A percentile compares a stretch with the other conserved stretches of the same genome.
These are phyloP conservation scores for Papio anubis DNA, from an alignment of 2,113 vertebrate species.

Conservation along the genomic window DNA sequence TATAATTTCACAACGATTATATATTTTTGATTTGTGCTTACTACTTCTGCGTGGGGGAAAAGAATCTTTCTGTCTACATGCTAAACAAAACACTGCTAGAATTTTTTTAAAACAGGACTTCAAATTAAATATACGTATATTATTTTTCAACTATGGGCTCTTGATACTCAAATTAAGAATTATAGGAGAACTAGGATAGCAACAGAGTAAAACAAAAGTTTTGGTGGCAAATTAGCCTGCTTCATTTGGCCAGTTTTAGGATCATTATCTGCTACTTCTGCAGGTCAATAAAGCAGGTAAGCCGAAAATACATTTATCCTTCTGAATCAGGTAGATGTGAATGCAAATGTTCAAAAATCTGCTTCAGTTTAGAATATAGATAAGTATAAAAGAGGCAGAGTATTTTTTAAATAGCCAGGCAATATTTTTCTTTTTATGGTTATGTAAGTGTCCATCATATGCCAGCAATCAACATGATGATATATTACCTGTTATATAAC, in stretches of 20 bases:
- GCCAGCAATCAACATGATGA: background rate
- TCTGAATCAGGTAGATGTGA: background rate
- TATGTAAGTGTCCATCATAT: background rate
- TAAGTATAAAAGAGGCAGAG: background rate
- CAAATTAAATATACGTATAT: background rate
- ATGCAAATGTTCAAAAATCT: background rate
- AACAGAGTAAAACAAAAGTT: background rate
- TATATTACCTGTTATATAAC: background rate
- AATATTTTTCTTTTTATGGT: background rate
- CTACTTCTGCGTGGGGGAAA: background rate
- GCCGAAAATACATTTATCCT: background rate
- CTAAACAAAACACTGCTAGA: background rate
- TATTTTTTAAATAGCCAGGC: background rate
- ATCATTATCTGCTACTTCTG: background rate
- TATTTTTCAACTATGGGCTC: background rate
- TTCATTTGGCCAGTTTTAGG: background rate
- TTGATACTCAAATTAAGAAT: background rate
- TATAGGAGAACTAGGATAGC: background rate
- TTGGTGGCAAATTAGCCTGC: background rate
- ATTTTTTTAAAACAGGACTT: background rate
- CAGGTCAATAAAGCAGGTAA: background rate
- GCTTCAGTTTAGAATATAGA: background rate
- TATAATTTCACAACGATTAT: slow-evolving; percentile 19
- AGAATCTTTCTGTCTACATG: background rate
- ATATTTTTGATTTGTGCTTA: background rate